Base-by-base conservation (phyloP, 2,888 invertebrate species). In the Drosophila fungiperda region DNA sequence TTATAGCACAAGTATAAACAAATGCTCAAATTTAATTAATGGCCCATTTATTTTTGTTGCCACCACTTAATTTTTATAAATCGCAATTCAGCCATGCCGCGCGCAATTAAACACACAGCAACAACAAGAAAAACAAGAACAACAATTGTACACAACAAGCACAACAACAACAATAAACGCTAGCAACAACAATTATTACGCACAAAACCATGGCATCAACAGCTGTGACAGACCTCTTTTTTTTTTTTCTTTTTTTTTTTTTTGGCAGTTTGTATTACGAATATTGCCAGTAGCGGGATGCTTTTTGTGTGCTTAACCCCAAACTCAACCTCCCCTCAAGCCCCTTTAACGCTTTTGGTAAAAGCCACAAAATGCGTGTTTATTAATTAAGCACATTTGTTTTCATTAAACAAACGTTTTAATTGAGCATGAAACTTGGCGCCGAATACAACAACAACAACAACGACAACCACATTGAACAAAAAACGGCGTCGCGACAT, bases 361-460 rank as follows among this genome's bases (percentile, higher is more conserved):
- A 78, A 76, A 85, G 90, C 93, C 93, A 79, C 93, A 92, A 93
- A 93, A 93, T 92, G 91, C 90, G 92, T 92, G 92, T 92, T 93
- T 93, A 93, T 93, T 93, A 93, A 93, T 93, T 93, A 92, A 93
- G 92, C 92, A 88, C 92, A 92, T 93, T 93, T 92, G 91, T 93
- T 93, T 93, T 91, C 93, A 93, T 93, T 92, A 92, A 90, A 86
- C 89, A 86, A 92, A 91, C 89, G 85, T 90, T 92, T 92, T 92
- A 92, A 91, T 91, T 87, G 88, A 91, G 91, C 88, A 84, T 90
- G 85, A 90, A 91, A 91, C 80, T 88, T 91, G 91, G 92, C 91
- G 91, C 92, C 91, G 76, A 70, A 66, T 33, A 63, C 67, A 67
- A 71, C 66, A 70, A 54, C 54, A 49, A 20, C 20, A 53, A 5